These are phyloP conservation scores for Drosophila parvula DNA, from an alignment of 1,140 invertebrate genomes.

Conservation along the genomic window DNA sequence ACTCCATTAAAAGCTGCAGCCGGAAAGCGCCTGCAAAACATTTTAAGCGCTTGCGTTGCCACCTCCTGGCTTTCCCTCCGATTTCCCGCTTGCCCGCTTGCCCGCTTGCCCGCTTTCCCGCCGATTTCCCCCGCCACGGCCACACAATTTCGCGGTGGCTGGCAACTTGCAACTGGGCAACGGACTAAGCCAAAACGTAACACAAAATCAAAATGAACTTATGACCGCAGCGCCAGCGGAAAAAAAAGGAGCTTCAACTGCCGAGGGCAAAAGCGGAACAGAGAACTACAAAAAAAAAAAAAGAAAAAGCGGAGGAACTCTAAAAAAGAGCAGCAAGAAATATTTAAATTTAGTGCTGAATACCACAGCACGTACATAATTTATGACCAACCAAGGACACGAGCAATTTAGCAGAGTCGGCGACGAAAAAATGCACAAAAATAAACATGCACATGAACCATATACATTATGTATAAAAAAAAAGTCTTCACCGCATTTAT, in stretches of 20 bases:
- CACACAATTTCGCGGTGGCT: conserved; percentile 52
- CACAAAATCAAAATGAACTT: conserved; percentile 83
- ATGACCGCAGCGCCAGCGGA: conserved; percentile 62
- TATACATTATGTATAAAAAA: conserved; percentile 45
- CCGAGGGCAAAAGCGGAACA: conserved; percentile 33
- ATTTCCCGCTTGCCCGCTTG: not conserved
- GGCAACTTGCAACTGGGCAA: conserved; percentile 63
- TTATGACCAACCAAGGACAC: conserved; percentile 82
- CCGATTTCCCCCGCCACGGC: not conserved
- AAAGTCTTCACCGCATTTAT: conserved; percentile 45
- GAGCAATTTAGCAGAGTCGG: conserved; percentile 79
- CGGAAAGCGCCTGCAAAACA: conserved; percentile 74
- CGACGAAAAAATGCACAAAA: conserved; percentile 51
- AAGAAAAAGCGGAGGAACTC: conserved; percentile 36
- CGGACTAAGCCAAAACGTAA: conserved; percentile 77
- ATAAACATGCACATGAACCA: conserved; percentile 39
- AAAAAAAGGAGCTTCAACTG: conserved; percentile 50
- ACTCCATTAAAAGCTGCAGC: conserved; percentile 79
- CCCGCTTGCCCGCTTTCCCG: not conserved
- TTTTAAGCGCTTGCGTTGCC: conserved; percentile 77
- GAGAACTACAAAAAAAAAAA: conserved; percentile 22
- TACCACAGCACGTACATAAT: conserved; percentile 82
- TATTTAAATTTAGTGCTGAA: conserved; percentile 83
- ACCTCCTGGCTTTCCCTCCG: conserved; percentile 11
- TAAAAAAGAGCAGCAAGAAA: conserved; percentile 48